Conservation (phyloP, 2,888 invertebrate species). For the Drosophila ustulata region DNA sequence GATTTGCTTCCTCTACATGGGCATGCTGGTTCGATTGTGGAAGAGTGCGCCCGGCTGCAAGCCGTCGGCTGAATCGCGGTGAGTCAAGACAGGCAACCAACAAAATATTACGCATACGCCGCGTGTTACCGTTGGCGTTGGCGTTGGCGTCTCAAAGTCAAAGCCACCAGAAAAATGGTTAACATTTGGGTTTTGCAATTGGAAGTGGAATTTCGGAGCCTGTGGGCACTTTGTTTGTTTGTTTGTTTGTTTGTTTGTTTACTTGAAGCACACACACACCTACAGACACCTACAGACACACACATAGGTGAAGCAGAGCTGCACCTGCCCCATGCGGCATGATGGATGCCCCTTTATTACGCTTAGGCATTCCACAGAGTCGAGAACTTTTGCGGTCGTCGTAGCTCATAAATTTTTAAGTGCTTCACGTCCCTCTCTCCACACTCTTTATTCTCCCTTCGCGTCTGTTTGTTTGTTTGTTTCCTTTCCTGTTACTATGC, state of each 20-base stretch:
- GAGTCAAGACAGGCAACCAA: constrained; percentile 50
- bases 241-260: constrained; percentile 31
- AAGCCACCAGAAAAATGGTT: constrained; percentile 1
- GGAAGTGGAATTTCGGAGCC: constrained; percentile 38
- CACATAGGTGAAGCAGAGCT: constrained; percentile 1
- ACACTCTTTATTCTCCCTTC: background rate
- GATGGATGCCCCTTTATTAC: constrained; percentile 68
- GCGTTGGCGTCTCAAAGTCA: background rate
- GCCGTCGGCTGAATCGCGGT: constrained; percentile 90
- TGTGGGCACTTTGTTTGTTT: constrained; percentile 27
- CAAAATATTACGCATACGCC: constrained; percentile 47
- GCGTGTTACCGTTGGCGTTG: constrained; percentile 12
- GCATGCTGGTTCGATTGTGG: constrained; percentile 95
- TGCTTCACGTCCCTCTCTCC: constrained; percentile 11
- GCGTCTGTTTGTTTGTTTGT: constrained; percentile 4
- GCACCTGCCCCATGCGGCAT: constrained; percentile 51
- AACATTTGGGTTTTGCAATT: constrained; percentile 26
- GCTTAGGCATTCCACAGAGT: constrained; percentile 31
- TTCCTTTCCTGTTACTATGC: background rate
- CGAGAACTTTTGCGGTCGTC: constrained; percentile 45
- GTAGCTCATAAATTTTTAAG: constrained; percentile 70
- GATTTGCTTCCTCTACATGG: constrained; percentile 94
- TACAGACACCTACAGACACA: constrained; percentile 16
- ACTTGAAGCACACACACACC: constrained; percentile 19
- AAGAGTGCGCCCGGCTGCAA: constrained; percentile 91